Evolutionary conservation across 2,113 vertebrate genomes (phyloP), one percentile per base, ranked within the genome.

Genomic region (Panthera tigris): DNA sequence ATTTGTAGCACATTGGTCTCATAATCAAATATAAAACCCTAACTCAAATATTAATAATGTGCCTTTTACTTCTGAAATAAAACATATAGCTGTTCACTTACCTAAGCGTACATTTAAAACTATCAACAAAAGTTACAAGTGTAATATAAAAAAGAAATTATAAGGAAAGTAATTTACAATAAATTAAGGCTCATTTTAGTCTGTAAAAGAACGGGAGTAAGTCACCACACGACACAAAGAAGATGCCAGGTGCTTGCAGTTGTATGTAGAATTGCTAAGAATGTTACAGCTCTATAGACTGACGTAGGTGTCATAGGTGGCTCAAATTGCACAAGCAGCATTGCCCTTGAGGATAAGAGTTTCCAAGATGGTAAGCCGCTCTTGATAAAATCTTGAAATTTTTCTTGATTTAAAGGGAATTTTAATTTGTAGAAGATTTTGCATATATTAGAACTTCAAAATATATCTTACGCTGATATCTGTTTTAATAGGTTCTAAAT

Each of bases 261-360:
- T 79, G 27, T 69, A 36, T 36, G 33, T 19, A 61, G 21, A 48
- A 74, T n/a, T 25, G 15, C 1, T 18, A 36, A 52, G 50, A 76
- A 63, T 36, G 0, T 68, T 31, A 69, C 6, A 95, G 14, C 13
- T 55, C 7, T 25, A 5, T 11, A 69, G 55, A 14, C 1, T 1
- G 4, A 52, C 10, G 11, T 5, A 21, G 4, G 0, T n/a, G 31
- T 4, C 31, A 66, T 27, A 5, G 0, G 5, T n/a, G 5, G 31
- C 14, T 91, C 39, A 14, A 36, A 55, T 18, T 52, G 4, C 25
- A 78, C 29, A 2, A 86, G 6, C 13, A 80, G 2, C 9, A 61
- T n/a, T 93, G 4, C 27, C 21, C 4, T 5, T 79, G 31, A 7
- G 1, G 4, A 78, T 55, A 48, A 61, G 15, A 68, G 8, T 23